Evolutionary conservation across 2,888 invertebrate genomes (phyloP), one percentile per base, ranked within the genome.

Genomic region (Dexiosoma caninum): DNA sequence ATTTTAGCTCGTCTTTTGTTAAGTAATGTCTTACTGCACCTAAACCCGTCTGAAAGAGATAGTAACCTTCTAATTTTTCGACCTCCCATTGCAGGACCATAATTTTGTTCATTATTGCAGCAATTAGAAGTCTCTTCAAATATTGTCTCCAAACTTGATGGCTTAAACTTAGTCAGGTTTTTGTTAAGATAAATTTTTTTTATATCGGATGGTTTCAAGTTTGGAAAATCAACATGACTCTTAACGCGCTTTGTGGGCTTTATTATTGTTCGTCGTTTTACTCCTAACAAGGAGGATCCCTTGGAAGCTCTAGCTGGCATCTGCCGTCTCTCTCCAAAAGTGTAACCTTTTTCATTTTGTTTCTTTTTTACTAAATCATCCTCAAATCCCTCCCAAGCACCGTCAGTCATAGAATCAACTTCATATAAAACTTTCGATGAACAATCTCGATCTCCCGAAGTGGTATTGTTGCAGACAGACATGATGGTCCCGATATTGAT

Each of bases 131-230:
- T 85, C 75, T 89, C 89, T 71, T 89, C 89, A 49, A 87, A 89
- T 35, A 89, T 89, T 0, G 89, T 89, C 71, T 89, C 89, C 19
- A 89, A 75, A 69, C 85, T 88, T 2, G 89, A 79, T 2, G 88
- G 88, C 19, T 84, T 86, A 60, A 89, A 88, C 37, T 88, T 89
- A 2, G 85, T 87, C 19, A 89, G 70, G 2, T 86, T 86, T 59
- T 88, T 87, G 72, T 83, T 86, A 1, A 87, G 83, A 67, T 89
- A 89, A 4, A 89, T 82, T 81, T 88, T 89, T 8, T 84, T 86
- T 0, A 89, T 83, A n/a, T 84, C 84, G 1, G 83, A 53, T n/a
- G 84, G 83, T 44, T 71, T 81, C 2, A 81, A 35, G 30, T 57
- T 77, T 30, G 60, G 67, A 57, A 72, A 67, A 78, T 83, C 57